These are phyloP conservation scores for Apis laboriosa DNA, from an alignment of 1,140 invertebrate genomes.

Conservation along the genomic window DNA sequence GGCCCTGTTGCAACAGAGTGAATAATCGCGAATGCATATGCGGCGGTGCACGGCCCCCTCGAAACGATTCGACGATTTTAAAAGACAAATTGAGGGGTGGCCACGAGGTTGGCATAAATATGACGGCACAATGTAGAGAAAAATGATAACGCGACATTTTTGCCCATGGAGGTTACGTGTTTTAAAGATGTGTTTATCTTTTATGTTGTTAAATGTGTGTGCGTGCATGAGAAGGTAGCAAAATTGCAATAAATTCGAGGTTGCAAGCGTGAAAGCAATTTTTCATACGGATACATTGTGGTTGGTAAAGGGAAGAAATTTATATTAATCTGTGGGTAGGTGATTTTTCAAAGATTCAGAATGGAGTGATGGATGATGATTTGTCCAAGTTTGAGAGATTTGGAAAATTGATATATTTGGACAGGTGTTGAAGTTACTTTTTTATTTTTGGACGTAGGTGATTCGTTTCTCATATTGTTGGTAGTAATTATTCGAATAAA, in stretches of 20 bases:
- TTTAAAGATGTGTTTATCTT: background rate
- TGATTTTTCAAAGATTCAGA: background rate
- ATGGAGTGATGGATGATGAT: background rate
- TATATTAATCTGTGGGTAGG: background rate
- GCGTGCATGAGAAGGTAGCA: background rate
- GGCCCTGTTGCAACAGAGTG: background rate
- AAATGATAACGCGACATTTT: background rate
- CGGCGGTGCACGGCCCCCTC: background rate
- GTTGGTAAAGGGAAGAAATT: background rate
- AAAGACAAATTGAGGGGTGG: constrained; percentile 1
- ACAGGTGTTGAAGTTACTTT: background rate
- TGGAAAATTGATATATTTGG: background rate
- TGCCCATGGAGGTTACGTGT: background rate
- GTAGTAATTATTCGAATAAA: background rate
- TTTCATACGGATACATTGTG: background rate
- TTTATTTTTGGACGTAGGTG: background rate
- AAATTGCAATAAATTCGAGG: background rate
- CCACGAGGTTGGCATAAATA: background rate
- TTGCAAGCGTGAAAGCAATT: background rate
- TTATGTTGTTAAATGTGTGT: background rate
- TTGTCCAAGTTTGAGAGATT: background rate
- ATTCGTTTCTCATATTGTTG: background rate
- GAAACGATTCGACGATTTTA: background rate
- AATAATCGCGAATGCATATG: background rate
- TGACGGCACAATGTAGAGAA: background rate